A percentile compares a stretch with the other conserved stretches of the same genome.
These are phyloP conservation scores for Trichoplusia ni DNA, from an alignment of 1,140 invertebrate species.

Conservation along the genomic window DNA sequence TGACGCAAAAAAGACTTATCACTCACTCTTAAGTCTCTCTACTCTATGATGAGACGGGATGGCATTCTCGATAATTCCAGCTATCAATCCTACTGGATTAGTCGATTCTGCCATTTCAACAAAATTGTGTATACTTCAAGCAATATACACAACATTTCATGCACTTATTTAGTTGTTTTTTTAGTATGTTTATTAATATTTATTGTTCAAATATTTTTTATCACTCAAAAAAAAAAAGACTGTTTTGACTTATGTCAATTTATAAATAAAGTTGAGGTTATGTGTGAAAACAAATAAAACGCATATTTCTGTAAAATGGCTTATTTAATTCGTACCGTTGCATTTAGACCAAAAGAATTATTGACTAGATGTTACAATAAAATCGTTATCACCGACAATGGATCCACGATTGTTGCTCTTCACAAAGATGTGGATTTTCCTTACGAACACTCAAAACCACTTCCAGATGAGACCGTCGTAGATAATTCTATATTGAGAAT, in stretches of 20 bases:
- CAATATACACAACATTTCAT: no score
- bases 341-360: conserved; percentile 29
- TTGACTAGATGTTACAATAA: conserved; percentile 66
- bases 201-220: not conserved
- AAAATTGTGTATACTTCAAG: no score
- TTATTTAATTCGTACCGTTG: conserved; percentile 39
- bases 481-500: conserved; percentile 84
- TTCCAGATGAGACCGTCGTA: conserved; percentile 81
- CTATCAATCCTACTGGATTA: no score
- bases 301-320: conserved; percentile 45
- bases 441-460: conserved; percentile 90
- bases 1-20: no score
- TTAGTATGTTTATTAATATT: no score
- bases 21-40: no score
- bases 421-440: conserved; percentile 92
- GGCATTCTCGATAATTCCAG: no score
- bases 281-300: not conserved
- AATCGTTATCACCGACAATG: conserved; percentile 87
- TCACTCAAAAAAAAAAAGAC: not conserved
- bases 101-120: no score
- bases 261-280: not conserved
- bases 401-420: conserved; percentile 92
- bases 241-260: conserved; percentile 11
- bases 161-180: no score
- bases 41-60: no score